phyloP scores from a whole-genome alignment of 92 coral and sea anemone genomes.

The Phenganax subtilis region DNA sequence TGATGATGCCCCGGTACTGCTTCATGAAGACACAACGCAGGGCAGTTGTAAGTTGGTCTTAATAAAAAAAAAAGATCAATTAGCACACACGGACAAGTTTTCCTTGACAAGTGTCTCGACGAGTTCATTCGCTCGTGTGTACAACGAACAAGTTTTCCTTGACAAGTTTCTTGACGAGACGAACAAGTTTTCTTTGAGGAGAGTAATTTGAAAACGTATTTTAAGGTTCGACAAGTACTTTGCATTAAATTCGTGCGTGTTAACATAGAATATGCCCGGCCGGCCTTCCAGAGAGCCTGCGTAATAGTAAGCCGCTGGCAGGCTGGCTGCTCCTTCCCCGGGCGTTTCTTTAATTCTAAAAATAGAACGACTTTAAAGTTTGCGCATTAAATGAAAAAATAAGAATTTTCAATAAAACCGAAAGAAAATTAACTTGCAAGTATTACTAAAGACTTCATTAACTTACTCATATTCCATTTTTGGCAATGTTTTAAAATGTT shows the following conservation, averaged over 20 bases:
- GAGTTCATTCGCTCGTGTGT: no score
- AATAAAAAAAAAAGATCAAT: not conserved
- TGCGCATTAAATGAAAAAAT: not conserved
- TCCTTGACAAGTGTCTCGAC: not conserved
- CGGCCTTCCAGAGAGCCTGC: conserved; percentile 88
- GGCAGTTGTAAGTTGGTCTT: conserved; percentile 79
- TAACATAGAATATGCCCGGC: conserved; percentile 78
- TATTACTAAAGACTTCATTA: not conserved
- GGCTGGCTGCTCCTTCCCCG: conserved; percentile 68
- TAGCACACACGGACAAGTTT: not conserved
- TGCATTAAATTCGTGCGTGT: conserved; percentile 67
- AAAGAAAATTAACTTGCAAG: not conserved
- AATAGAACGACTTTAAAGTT: not conserved
- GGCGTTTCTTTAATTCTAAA: conserved; percentile 73
- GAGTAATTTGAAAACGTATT: not conserved
- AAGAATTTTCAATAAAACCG: no score
- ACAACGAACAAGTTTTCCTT: not conserved
- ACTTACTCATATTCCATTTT: conserved; percentile 67
- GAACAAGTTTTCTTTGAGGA: no score
- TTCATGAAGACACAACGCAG: conserved; percentile 75
- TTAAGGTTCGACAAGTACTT: conserved; percentile 45
- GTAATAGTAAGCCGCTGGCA: conserved; percentile 76
- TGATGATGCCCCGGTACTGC: conserved; percentile 95
- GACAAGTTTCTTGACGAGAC: no score
- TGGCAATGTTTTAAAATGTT: conserved; percentile 64